Conservation (phyloP, 2,113 vertebrate genomes). For the Myiagra hebetior region DNA sequence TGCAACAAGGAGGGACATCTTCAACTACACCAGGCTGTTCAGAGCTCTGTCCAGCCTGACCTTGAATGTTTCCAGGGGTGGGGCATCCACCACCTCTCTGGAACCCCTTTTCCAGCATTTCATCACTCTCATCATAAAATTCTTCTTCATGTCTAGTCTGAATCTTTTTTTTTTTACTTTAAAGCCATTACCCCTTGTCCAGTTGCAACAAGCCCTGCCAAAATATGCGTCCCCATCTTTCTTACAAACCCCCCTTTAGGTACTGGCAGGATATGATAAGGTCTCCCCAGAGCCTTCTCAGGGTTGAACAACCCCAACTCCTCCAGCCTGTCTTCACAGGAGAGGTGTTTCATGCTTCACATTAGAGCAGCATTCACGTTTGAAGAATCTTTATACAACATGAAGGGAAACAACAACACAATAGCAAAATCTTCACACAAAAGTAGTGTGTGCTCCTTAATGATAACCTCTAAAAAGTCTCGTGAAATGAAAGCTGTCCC, state of each 20-base stretch:
- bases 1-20: not conserved
- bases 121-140: not conserved
- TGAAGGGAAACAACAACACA: not conserved
- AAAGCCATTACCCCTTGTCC: not conserved
- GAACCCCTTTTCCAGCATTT: not conserved
- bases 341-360: not conserved
- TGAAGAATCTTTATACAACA: not conserved
- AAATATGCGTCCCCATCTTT: not conserved
- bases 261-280: not conserved
- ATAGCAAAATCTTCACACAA: not conserved
- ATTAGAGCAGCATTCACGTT: not conserved
- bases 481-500: not conserved
- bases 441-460: not conserved
- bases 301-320: not conserved
- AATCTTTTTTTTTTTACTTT: not conserved
- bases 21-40: not conserved
- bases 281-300: not conserved
- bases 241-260: no score
- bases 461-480: not conserved
- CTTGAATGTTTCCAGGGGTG: not conserved
- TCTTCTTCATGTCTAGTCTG: not conserved
- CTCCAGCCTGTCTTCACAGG: not conserved
- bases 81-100: not conserved
- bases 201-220: accelerated
- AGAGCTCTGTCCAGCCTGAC: not conserved